These are phyloP conservation scores for Cygnus atratus DNA, from an alignment of 2,113 vertebrate genomes.

Conservation along the genomic window DNA sequence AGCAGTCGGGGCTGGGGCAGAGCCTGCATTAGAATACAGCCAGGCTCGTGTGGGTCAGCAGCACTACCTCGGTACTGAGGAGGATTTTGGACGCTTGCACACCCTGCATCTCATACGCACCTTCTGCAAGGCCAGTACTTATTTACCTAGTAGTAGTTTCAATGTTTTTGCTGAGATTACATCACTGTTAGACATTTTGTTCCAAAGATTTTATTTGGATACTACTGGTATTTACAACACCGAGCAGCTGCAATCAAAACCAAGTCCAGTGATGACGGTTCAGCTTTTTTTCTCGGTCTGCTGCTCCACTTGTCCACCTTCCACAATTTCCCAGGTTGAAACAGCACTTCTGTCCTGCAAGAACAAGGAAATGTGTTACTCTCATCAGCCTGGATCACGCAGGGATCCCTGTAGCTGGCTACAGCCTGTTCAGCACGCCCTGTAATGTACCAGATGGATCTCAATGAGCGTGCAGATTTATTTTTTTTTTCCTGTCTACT, in stretches of 20 bases:
- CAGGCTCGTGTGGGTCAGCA: rapidly evolving
- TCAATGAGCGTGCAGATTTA: background rate
- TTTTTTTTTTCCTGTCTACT: too few species aligned
- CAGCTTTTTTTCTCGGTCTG: background rate
- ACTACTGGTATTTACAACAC: background rate
- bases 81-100: background rate
- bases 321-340: constrained; percentile 88
- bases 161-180: background rate
- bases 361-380: background rate
- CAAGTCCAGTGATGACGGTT: background rate
- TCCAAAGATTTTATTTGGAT: background rate
- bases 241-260: background rate
- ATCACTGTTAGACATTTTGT: background rate
- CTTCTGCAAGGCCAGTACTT: background rate
- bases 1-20: rapidly evolving
- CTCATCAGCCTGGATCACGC: rapidly evolving
- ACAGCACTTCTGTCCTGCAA: constrained; percentile 84
- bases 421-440: too few species aligned
- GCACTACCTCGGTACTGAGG: rapidly evolving
- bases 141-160: background rate
- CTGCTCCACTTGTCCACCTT: background rate
- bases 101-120: rapidly evolving
- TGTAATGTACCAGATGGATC: background rate
- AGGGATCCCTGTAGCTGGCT: background rate
- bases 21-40: rapidly evolving